A percentile compares a stretch with the other conserved stretches of the same genome.
Evolutionary conservation across 1,140 invertebrate genomes (phyloP).

Genomic region (Drosophila sturtevanti): DNA sequence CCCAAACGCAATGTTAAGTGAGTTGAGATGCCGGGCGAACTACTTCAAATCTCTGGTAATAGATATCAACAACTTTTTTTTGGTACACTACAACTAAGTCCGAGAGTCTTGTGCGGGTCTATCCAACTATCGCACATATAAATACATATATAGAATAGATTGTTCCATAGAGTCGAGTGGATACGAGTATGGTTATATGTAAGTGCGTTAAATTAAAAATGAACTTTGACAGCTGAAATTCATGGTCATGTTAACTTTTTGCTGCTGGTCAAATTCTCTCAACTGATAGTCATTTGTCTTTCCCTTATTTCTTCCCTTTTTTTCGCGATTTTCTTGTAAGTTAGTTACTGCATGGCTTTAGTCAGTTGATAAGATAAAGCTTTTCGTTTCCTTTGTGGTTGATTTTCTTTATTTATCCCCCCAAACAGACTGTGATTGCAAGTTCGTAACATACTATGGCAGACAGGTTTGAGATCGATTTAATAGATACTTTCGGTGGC

Average conservation of each 20-base stretch:
- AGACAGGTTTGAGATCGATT: slow-evolving; percentile 29
- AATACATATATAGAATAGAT: slow-evolving; percentile 40
- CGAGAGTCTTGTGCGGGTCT: slow-evolving; percentile 48
- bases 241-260: slow-evolving; percentile 78
- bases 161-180: slow-evolving; percentile 38
- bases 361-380: slow-evolving; percentile 71
- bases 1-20: slow-evolving; percentile 56
- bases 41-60: slow-evolving; percentile 76
- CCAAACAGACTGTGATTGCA: slow-evolving; percentile 51
- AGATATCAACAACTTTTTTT: slow-evolving; percentile 77
- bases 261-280: slow-evolving; percentile 57
- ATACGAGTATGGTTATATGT: slow-evolving; percentile 29
- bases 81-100: slow-evolving; percentile 32
- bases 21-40: slow-evolving; percentile 68
- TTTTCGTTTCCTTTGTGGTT: slow-evolving; percentile 44
- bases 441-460: slow-evolving; percentile 15
- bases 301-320: slow-evolving; percentile 2
- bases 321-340: slow-evolving; percentile 30
- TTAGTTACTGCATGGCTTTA: slow-evolving; percentile 63
- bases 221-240: slow-evolving; percentile 76
- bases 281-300: slow-evolving; percentile 63
- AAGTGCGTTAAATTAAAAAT: slow-evolving; percentile 68
- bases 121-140: slow-evolving; percentile 1
- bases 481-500: neutral
- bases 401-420: slow-evolving; percentile 11